phyloP scores from a whole-genome alignment of 2,888 invertebrate species.

The Sturmia bella region DNA sequence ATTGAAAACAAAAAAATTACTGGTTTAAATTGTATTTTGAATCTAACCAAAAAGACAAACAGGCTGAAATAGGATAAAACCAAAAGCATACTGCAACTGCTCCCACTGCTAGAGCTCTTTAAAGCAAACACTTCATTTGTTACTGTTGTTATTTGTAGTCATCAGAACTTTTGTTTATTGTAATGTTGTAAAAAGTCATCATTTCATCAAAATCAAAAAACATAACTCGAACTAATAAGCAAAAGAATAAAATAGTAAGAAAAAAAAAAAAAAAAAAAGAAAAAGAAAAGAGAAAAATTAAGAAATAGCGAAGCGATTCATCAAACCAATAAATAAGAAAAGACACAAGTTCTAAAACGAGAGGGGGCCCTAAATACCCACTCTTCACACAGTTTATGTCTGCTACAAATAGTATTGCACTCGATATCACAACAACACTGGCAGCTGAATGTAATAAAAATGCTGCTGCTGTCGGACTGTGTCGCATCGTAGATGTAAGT shows the following conservation, averaged over 20 bases:
- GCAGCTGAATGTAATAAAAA: conserved; percentile 75
- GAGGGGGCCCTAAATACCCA: conserved; percentile 56
- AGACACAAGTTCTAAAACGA: conserved; percentile 53
- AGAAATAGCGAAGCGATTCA: conserved; percentile 49
- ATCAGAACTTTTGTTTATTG: conserved; percentile 63
- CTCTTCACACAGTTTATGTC: conserved; percentile 72
- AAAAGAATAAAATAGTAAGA: conserved; percentile 29
- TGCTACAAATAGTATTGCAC: conserved; percentile 77
- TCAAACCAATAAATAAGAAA: conserved; percentile 45
- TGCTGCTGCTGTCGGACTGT: conserved; percentile 77
- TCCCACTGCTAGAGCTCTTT: conserved; percentile 52
- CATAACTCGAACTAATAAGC: conserved; percentile 57
- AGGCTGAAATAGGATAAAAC: conserved; percentile 60
- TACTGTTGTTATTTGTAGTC: conserved; percentile 58
- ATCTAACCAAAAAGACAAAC: conserved; percentile 61
- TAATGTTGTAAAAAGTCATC: conserved; percentile 59
- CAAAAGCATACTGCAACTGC: conserved; percentile 54
- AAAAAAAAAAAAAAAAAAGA: conserved; percentile 10
- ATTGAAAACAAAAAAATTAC: conserved; percentile 20
- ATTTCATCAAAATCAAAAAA: conserved; percentile 60
- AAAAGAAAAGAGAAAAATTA: conserved; percentile 2
- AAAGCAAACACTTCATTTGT: conserved; percentile 62
- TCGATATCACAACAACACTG: conserved; percentile 77
- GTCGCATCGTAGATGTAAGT: conserved; percentile 80
- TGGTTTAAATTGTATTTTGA: conserved; percentile 36